Conservation (phyloP, 2,797 vertebrate genomes). For the Acanthopagrus latus region DNA sequence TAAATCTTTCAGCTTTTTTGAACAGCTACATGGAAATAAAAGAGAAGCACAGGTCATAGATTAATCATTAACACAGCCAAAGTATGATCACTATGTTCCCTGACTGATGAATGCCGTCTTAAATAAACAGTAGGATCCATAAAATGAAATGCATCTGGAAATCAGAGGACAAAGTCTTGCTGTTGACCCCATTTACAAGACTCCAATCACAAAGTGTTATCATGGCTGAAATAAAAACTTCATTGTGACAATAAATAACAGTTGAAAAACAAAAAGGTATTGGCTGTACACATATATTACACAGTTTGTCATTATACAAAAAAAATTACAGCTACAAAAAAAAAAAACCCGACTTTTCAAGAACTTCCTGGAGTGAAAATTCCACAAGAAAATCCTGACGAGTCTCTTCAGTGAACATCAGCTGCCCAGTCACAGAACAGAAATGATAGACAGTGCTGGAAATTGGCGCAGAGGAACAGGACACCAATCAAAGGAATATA, state of each 20-base stretch:
- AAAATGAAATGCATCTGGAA: slow-evolving; percentile 43
- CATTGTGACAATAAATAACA: slow-evolving; percentile 74
- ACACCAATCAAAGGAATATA: slow-evolving; percentile 44
- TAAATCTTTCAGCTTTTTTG: slow-evolving; percentile 14
- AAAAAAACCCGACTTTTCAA: slow-evolving; percentile 29
- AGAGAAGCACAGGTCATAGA: not conserved
- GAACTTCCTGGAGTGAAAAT: slow-evolving; percentile 13
- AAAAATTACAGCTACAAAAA: slow-evolving; percentile 35
- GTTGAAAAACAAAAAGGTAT: slow-evolving; percentile 39
- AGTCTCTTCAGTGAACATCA: slow-evolving; percentile 40
- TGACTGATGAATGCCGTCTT: slow-evolving; percentile 22
- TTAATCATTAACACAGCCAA: slow-evolving; percentile 30
- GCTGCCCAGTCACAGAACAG: slow-evolving; percentile 58
- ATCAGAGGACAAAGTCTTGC: slow-evolving; percentile 17
- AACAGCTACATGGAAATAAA: slow-evolving; percentile 23
- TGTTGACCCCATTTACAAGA: slow-evolving; percentile 32
- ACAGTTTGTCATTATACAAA: slow-evolving; percentile 61
- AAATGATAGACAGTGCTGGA: slow-evolving; percentile 40
- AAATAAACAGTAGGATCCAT: slow-evolving; percentile 34
- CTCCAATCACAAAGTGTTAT: not conserved
- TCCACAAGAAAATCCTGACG: slow-evolving; percentile 8
- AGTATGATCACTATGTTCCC: not conserved
- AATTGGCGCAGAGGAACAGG: slow-evolving; percentile 22
- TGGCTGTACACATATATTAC: slow-evolving; percentile 72
- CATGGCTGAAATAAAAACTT: slow-evolving; percentile 43